These are phyloP conservation scores for Trichoplusia ni DNA, from an alignment of 1,140 invertebrate genomes.

Conservation along the genomic window DNA sequence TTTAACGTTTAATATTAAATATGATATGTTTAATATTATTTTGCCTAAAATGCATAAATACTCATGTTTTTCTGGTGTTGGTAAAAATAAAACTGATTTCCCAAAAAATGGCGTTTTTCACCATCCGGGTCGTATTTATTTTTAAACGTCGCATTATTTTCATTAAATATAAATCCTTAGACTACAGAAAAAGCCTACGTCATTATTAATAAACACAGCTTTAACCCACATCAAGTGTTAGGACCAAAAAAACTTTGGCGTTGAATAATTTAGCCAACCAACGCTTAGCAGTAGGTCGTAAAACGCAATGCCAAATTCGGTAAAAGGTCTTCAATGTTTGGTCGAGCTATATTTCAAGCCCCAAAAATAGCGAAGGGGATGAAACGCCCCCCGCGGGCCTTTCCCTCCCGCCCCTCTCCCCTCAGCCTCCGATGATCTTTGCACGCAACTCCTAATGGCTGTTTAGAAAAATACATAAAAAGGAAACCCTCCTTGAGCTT, in stretches of 20 bases:
- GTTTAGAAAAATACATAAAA: conserved; percentile 57
- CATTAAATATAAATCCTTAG: background rate
- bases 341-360: conserved; percentile 75
- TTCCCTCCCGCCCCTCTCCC: conserved; percentile 36
- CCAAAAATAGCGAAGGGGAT: conserved; percentile 74
- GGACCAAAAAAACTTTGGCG: conserved; percentile 53
- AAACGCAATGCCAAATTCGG: conserved; percentile 73
- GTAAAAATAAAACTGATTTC: too few relatives aligned
- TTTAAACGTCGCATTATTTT: too few relatives aligned
- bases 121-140: too few relatives aligned
- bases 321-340: conserved; percentile 77
- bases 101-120: too few relatives aligned
- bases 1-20: too few relatives aligned
- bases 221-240: conserved; percentile 51
- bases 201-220: conserved; percentile 55
- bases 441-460: conserved; percentile 56
- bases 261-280: conserved; percentile 73
- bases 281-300: conserved; percentile 71
- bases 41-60: too few relatives aligned
- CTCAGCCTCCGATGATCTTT: conserved; percentile 63
- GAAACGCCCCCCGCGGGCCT: conserved; percentile 44
- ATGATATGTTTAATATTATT: too few relatives aligned
- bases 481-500: conserved; percentile 13
- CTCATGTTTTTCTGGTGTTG: too few relatives aligned
- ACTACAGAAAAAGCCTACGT: background rate